These are phyloP conservation scores for Corythornis madagascariensis DNA, from an alignment of 2,113 vertebrate genomes.

Conservation along the genomic window DNA sequence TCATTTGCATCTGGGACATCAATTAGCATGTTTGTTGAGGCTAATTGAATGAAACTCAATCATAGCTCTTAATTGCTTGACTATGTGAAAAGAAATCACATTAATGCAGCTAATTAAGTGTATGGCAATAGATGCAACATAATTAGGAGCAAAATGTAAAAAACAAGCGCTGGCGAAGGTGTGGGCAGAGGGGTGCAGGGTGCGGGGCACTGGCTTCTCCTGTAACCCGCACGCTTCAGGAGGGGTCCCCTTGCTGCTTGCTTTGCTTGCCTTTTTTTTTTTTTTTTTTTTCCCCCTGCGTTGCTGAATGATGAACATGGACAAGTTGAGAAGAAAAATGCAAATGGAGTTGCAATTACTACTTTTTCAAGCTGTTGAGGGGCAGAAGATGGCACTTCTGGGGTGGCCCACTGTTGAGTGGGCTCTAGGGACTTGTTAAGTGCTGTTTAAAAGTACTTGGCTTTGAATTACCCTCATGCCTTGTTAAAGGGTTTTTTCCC, in stretches of 20 bases:
- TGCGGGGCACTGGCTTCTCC: neutral
- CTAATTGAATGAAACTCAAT: constrained; percentile 99
- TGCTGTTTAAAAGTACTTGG: constrained; percentile 93
- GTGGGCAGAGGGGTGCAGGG: neutral
- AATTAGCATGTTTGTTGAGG: constrained; percentile 98
- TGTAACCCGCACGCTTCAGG: neutral
- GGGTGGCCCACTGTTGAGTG: constrained; percentile 86
- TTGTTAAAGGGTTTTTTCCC: constrained; percentile 82
- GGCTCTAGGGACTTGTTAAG: constrained; percentile 97
- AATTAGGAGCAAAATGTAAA: constrained; percentile 83
- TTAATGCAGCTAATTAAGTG: constrained; percentile 98
- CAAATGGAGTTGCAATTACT: constrained; percentile 93
- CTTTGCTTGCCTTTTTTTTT: neutral
- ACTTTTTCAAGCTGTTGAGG: constrained; percentile 91
- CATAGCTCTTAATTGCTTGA: constrained; percentile 95
- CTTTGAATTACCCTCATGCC: constrained; percentile 95
- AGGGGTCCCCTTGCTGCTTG: constrained; percentile 35
- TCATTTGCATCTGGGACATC: constrained; percentile 91
- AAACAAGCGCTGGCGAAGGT: constrained; percentile 73
- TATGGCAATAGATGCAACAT: constrained; percentile 90
- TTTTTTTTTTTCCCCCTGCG: neutral
- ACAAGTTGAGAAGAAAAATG: constrained; percentile 78
- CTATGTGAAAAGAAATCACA: constrained; percentile 99
- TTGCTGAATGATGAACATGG: constrained; percentile 71
- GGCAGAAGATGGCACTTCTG: constrained; percentile 82